These are phyloP conservation scores for Hylaea fasciaria DNA, from an alignment of 2,888 invertebrate genomes.

Conservation along the genomic window DNA sequence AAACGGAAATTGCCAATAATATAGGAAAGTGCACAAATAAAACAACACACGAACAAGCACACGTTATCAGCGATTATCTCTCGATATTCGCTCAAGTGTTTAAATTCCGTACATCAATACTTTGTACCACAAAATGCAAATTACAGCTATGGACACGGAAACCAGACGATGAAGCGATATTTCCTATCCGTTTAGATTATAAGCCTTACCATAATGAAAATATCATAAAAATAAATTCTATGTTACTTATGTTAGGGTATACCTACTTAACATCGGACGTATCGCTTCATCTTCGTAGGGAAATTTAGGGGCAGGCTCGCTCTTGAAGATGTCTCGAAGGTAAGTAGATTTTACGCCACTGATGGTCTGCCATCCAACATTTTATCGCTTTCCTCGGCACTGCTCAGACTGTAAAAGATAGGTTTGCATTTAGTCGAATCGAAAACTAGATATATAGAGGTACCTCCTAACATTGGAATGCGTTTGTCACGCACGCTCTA, in stretches of 20 bases:
- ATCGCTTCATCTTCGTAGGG: conserved; percentile 58
- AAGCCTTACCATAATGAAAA: conserved; percentile 41
- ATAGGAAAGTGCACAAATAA: conserved; percentile 47
- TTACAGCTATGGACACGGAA: conserved; percentile 62
- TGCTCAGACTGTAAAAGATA: conserved; percentile 83
- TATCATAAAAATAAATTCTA: conserved; percentile 70
- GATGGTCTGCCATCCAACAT: conserved; percentile 91
- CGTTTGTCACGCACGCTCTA: conserved; percentile 24
- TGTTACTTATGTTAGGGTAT: conserved; percentile 57
- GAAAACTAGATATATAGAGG: conserved; percentile 20
- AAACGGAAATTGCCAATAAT: conserved; percentile 29
- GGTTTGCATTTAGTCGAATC: conserved; percentile 1
- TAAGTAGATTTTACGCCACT: conserved; percentile 77
- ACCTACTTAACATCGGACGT: conserved; percentile 47
- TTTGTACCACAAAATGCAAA: conserved; percentile 80
- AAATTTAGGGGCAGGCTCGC: conserved; percentile 59
- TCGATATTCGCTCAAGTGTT: conserved; percentile 48
- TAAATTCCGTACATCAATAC: conserved; percentile 51
- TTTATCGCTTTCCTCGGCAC: conserved; percentile 90
- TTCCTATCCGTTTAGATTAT: conserved; percentile 47
- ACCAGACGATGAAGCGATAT: conserved; percentile 52
- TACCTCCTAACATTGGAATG: conserved; percentile 23
- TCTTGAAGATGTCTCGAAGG: conserved; percentile 47
- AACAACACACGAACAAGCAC: conserved; percentile 64
- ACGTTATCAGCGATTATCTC: conserved; percentile 51